Base-by-base conservation (phyloP, 2,888 invertebrate genomes). In the Acrocyrtus sp. region DNA sequence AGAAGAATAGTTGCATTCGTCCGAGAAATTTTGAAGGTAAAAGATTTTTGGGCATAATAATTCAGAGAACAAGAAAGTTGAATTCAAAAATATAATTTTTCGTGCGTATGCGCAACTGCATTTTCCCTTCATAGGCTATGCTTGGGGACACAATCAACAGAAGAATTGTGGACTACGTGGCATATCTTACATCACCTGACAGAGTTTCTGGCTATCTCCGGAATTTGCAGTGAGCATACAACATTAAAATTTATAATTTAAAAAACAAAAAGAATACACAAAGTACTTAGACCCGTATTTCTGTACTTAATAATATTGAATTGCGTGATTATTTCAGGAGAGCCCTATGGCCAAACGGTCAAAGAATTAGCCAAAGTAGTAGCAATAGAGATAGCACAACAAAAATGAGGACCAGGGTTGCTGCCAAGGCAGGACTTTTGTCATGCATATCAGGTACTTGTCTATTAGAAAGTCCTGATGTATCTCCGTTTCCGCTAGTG, bases 141-240 rank as follows among this genome's bases (percentile, higher is more conserved):
- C 90, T 92, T 82, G 93, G 93, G 21, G 92, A 93, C 82, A 91
- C 91, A 78, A 92, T 94, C 43, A 94, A 94, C 84, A 86, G 94
- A 81, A 90, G 93, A 83, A 96, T 96, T 74, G 87, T 95, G 60
- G 95, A 96, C 82, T 91, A 93, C 82, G 95, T 96, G 1, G 91
- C 93, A 24, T 89, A 90, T 75, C 86, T 95, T 81, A 96, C 96
- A 0, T 93, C 94, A 77, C 94, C 95, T 0, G 90, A 92, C 76
- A 94, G 94, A 83, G 92, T 96, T 50, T 93, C 95, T 1, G 92
- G 92, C 82, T 95, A 95, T 85, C 87, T 96, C 72, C 90, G 90
- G 83, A 87, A 90, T 27, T 92, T 96, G 83, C 93, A 92, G 94
- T 94, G 84, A 88, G 90, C 86, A 2, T 58, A 53, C 26, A n/a